phyloP scores from a whole-genome alignment of 2,888 invertebrate species.

The Beris chalybata region DNA sequence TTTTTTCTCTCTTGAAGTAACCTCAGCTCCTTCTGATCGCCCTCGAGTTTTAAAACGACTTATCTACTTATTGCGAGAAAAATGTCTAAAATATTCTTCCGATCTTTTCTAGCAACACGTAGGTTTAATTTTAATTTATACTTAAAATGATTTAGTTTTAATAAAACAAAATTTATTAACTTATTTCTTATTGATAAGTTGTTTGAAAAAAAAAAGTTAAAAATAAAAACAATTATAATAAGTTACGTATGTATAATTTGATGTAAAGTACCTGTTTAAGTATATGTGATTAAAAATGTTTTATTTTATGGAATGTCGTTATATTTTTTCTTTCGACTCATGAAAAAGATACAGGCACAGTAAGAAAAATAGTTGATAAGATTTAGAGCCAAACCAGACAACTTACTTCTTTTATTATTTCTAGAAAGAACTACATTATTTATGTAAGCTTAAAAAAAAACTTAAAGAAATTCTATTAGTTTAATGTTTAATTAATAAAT shows the following conservation, averaged over 20 bases:
- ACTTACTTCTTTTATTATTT: too few species aligned
- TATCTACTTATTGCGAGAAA: too few species aligned
- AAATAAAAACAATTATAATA: constrained; percentile 34
- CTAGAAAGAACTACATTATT: neutral
- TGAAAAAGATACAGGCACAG: neutral
- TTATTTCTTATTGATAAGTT: constrained; percentile 10
- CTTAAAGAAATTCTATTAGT: too few species aligned
- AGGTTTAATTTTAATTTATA: too few species aligned
- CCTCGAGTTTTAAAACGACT: too few species aligned
- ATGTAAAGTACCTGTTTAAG: constrained; percentile 43
- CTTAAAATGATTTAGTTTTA: too few species aligned
- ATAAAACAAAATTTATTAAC: constrained; percentile 5
- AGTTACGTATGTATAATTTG: constrained; percentile 39
- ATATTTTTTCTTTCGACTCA: constrained; percentile 1
- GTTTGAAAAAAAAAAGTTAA: neutral
- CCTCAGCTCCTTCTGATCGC: too few species aligned
- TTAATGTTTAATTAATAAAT: neutral
- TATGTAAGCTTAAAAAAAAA: neutral
- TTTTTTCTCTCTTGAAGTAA: too few species aligned
- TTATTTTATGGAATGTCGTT: constrained; percentile 8
- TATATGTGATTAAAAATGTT: constrained; percentile 38
- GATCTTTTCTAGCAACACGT: too few species aligned
- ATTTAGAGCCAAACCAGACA: too few species aligned
- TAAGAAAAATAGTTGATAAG: neutral
- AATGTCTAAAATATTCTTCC: too few species aligned